Percentiles rank a stretch among this genome's conserved stretches.
These are phyloP conservation scores for Acrocyrtus sp. DNA, from an alignment of 2,888 invertebrate genomes.

Conservation along the genomic window DNA sequence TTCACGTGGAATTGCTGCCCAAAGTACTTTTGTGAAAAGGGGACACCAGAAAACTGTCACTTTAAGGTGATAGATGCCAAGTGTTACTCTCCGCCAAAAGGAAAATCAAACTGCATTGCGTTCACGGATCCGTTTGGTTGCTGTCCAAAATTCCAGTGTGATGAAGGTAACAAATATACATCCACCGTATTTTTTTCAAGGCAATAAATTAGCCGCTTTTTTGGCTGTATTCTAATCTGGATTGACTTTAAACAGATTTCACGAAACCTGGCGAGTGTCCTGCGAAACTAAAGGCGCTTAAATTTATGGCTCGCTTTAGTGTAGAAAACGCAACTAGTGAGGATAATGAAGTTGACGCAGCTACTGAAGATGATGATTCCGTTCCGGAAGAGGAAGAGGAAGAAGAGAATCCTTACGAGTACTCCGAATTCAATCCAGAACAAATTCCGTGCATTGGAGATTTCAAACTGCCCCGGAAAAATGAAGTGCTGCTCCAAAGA, in stretches of 20 bases:
- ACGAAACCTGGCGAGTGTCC: constrained; percentile 48
- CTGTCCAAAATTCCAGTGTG: constrained; percentile 56
- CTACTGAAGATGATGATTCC: constrained; percentile 1
- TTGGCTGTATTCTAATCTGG: no score
- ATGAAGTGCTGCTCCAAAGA: constrained; percentile 52
- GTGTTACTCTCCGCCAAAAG: constrained; percentile 47
- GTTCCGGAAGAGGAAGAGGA: neutral
- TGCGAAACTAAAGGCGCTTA: constrained; percentile 34
- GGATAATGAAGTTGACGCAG: neutral
- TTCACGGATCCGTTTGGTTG: constrained; percentile 53
- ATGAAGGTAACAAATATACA: constrained; percentile 55
- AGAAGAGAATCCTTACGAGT: no score
- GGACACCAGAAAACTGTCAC: constrained; percentile 31
- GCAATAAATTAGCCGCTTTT: neutral
- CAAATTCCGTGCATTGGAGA: constrained; percentile 46
- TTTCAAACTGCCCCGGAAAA: constrained; percentile 41
- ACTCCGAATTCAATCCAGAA: no score
- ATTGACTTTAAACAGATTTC: no score
- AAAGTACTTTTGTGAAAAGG: constrained; percentile 49
- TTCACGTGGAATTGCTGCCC: constrained; percentile 49
- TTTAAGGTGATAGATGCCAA: constrained; percentile 38
- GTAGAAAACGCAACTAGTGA: neutral
- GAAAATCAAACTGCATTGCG: constrained; percentile 51
- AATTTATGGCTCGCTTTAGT: neutral
- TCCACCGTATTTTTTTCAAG: neutral